These are phyloP conservation scores for Spizaetus ornatus DNA, from an alignment of 2,113 vertebrate genomes.

Conservation along the genomic window DNA sequence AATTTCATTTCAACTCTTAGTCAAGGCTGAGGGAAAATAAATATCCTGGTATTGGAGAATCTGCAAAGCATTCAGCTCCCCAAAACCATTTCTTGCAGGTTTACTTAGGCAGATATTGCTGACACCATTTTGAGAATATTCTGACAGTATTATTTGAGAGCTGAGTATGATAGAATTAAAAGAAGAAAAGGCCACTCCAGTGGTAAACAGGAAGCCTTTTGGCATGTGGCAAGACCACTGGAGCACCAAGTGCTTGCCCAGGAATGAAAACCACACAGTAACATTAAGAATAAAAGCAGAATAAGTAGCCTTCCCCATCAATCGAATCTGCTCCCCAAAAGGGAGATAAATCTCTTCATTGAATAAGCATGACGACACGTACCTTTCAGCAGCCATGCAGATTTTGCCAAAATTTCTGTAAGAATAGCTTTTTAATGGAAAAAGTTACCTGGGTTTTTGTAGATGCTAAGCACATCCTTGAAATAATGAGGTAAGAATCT, in stretches of 20 bases:
- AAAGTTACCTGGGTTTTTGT: conserved; percentile 91
- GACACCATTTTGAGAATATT: neutral
- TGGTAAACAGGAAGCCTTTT: neutral
- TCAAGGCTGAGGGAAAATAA: neutral
- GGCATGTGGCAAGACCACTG: neutral
- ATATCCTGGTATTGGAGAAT: neutral
- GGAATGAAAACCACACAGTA: neutral
- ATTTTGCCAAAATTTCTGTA: neutral
- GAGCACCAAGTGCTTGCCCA: neutral
- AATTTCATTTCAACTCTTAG: neutral
- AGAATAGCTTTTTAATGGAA: neutral
- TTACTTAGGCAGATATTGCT: neutral
- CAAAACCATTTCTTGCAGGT: neutral
- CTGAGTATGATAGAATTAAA: neutral
- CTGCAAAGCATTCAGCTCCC: neutral
- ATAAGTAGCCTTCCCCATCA: neutral
- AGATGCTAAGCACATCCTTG: conserved; percentile 91
- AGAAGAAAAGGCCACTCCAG: neutral
- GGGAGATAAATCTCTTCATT: neutral
- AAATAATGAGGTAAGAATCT: conserved; percentile 99
- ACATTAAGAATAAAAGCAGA: neutral
- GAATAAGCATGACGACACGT: neutral
- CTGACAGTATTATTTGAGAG: neutral
- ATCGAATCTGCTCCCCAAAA: neutral
- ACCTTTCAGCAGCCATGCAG: neutral